Base-by-base conservation (phyloP, 2,797 vertebrate genomes). In the Sebastes melanostomus region DNA sequence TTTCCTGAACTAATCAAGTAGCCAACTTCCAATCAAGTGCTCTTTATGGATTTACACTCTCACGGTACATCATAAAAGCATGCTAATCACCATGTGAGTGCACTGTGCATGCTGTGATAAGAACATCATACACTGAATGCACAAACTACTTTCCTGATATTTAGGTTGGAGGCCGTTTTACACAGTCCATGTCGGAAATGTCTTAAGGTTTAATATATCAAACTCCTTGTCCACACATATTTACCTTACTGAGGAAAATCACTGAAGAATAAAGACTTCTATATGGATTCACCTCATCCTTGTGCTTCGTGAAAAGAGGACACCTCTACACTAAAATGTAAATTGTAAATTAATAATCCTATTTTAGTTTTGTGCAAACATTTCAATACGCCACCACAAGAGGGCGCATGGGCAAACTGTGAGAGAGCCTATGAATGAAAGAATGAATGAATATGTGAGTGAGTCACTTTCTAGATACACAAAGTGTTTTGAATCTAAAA, bases 11-110 rank as follows among this genome's bases (percentile, higher is more conserved):
- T 68, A 67, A 59, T 29, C 50, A 73, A 82, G 24, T 16, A n/a
- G 8, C n/a, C 52, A 60, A 73, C 58, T 68, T 54, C 78, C 14
- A 55, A 18, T 84, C 60, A 72, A 79, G 65, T 58, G 42, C 67
- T 69, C 12, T 65, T 75, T 32, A 32, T 18, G 22, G 74, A 71
- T 38, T 62, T 20, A 54, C 14, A 75, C 54, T 81, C 59, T 29
- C 25, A 25, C 55, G 61, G n/a, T n/a, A 75, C 71, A 46, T 20
- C 25, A 29, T 52, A 54, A 78, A 66, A 42, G 36, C 66, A 42
- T 18, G 59, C 25, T 32, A 65, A 77, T 72, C 63, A 59, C 69
- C 66, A 65, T 16, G 8, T 4, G 38, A 74, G 52, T 20, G 50
- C 50, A 74, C 11, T 34, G 36, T 55, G 62, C 42, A 77, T 32